Conservation (phyloP, 2,888 invertebrate genomes). For the Leucophenga montana region DNA sequence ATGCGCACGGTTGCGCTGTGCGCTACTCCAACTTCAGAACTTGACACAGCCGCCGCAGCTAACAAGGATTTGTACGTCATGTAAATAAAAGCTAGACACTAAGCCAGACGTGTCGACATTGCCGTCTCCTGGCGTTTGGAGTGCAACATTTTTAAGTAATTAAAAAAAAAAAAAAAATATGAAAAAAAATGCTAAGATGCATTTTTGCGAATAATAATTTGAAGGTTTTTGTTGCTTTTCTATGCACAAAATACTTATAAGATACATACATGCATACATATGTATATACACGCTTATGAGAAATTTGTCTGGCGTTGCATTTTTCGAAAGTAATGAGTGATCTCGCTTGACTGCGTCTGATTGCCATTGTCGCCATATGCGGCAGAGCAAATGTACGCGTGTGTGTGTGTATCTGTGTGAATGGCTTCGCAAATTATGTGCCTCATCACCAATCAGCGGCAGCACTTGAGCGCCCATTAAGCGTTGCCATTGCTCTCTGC, state of each 20-base stretch:
- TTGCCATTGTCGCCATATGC: constrained; percentile 12
- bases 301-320: not conserved
- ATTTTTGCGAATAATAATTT: not conserved
- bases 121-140: constrained; percentile 48
- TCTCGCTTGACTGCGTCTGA: constrained; percentile 10
- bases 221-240: constrained; percentile 1
- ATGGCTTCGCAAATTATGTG: constrained; percentile 15
- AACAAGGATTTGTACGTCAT: constrained; percentile 34
- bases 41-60: constrained; percentile 37
- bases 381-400: constrained; percentile 20
- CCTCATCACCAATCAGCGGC: constrained; percentile 20
- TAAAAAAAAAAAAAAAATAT: constrained; percentile 53
- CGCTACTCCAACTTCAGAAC: not conserved
- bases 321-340: constrained; percentile 18
- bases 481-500: constrained; percentile 46
- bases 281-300: too few species aligned
- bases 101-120: too few species aligned
- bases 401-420: constrained; percentile 23
- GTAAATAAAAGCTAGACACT: too few species aligned
- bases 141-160: constrained; percentile 64
- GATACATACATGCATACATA: too few species aligned
- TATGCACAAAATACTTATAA: not conserved
- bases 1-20: constrained; percentile 49
- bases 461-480: constrained; percentile 45
- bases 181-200: constrained; percentile 26